These are phyloP conservation scores for Melanostigma gelatinosum DNA, from an alignment of 2,113 vertebrate species.

Conservation along the genomic window DNA sequence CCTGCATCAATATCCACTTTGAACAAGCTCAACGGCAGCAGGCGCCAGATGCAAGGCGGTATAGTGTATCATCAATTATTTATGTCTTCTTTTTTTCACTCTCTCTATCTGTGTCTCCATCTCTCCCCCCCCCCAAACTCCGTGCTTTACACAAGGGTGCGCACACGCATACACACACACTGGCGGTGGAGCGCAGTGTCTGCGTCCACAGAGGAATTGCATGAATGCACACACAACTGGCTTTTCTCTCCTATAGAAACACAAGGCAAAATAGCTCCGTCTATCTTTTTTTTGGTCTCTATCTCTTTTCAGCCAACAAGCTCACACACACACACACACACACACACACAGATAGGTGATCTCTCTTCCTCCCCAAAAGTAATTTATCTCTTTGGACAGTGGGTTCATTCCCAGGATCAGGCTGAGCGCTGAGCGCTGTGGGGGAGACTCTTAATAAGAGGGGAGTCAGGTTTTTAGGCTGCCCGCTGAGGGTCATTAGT, in stretches of 20 bases:
- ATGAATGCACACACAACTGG: constrained; percentile 41
- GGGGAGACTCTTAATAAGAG: constrained; percentile 26
- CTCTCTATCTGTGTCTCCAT: constrained; percentile 65
- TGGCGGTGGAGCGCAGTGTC: constrained; percentile 14
- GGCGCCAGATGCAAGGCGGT: constrained; percentile 73
- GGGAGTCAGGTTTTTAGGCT: constrained; percentile 36
- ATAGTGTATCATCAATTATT: constrained; percentile 77
- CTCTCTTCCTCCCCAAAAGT: constrained; percentile 41
- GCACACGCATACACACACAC: constrained; percentile 29
- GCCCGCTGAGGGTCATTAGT: constrained; percentile 62
- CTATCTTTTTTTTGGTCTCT: constrained; percentile 31
- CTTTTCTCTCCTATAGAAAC: constrained; percentile 55
- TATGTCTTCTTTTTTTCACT: constrained; percentile 59
- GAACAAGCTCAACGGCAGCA: constrained; percentile 67
- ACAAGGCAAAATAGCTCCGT: constrained; percentile 47
- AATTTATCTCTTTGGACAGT: constrained; percentile 65
- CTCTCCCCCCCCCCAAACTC: constrained; percentile 15
- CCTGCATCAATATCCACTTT: constrained; percentile 64
- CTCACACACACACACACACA: background rate
- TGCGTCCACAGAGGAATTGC: constrained; percentile 45
- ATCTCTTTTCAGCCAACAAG: constrained; percentile 7
- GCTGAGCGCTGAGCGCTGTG: constrained; percentile 33
- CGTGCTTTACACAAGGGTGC: constrained; percentile 39
- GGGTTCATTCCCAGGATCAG: constrained; percentile 42
- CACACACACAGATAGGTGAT: constrained; percentile 12